phyloP scores from a whole-genome alignment of 64 coral and sea anemone genomes.

The Stylophora pistillata region DNA sequence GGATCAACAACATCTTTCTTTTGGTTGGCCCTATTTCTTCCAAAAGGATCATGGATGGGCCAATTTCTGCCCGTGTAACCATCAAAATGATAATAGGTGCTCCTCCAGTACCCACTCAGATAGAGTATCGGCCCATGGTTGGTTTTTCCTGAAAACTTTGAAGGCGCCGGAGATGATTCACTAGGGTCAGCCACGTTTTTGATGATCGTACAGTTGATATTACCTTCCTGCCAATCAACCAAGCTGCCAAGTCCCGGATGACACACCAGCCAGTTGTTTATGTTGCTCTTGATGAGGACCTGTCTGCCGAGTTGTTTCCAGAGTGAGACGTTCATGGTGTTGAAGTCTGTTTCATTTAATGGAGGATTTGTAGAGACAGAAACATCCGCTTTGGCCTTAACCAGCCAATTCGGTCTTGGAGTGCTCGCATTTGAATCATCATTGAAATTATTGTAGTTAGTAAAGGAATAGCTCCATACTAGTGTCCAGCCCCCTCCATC shows the following conservation, averaged over 20 bases:
- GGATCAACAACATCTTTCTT: not conserved
- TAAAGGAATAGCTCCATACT: constrained; percentile 29
- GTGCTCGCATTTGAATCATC: constrained; percentile 1
- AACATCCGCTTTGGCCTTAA: not conserved
- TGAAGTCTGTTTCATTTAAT: constrained; percentile 34
- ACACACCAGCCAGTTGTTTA: constrained; percentile 16
- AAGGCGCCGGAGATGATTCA: not conserved
- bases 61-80: not conserved
- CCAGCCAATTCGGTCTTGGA: constrained; percentile 22
- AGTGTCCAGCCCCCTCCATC: constrained; percentile 27
- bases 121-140: not conserved
- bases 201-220: not conserved
- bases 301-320: constrained; percentile 50
- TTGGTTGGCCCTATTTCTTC: not conserved
- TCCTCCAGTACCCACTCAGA: not conserved
- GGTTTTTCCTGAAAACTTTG: not conserved
- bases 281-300: constrained; percentile 40
- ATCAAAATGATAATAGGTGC: constrained; percentile 12
- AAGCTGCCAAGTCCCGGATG: not conserved
- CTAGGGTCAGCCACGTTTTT: constrained; percentile 7
- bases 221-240: constrained; percentile 18
- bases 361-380: not conserved
- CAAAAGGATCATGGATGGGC: constrained; percentile 36
- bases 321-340: constrained; percentile 40
- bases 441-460: not conserved